A percentile compares a stretch with the other conserved stretches of the same genome.
Evolutionary conservation across 2,888 invertebrate genomes (phyloP).

Genomic region (Taphrorychus bicolor): DNA sequence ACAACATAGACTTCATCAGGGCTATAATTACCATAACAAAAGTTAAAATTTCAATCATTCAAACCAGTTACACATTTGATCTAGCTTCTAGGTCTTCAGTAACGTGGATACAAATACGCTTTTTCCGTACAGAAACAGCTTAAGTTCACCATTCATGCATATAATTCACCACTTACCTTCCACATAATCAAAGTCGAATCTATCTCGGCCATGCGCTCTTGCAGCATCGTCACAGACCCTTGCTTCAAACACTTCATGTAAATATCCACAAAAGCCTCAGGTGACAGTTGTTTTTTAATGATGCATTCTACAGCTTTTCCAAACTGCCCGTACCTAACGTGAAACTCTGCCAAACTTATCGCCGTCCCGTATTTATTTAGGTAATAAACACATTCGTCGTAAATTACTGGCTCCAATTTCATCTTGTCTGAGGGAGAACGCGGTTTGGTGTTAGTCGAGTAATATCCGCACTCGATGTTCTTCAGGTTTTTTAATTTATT

Average conservation of each 20-base stretch:
- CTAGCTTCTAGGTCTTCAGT: no score
- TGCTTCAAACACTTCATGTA: conserved; percentile 73
- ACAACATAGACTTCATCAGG: no score
- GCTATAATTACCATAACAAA: no score
- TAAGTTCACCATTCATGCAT: no score
- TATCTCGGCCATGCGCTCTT: conserved; percentile 69
- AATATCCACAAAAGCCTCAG: conserved; percentile 77
- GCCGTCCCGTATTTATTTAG: conserved; percentile 81
- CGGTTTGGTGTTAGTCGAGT: conserved; percentile 19
- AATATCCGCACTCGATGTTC: conserved; percentile 56
- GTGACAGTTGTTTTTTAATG: conserved; percentile 70
- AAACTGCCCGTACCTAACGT: conserved; percentile 74
- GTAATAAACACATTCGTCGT: conserved; percentile 84
- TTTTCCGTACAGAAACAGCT: no score
- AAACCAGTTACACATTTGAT: no score
- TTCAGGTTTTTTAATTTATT: conserved; percentile 60
- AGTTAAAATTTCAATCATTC: no score
- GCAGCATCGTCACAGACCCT: conserved; percentile 68
- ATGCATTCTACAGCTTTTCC: conserved; percentile 74
- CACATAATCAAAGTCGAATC: conserved; percentile 73
- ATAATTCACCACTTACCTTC: conserved; percentile 62
- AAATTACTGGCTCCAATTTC: conserved; percentile 65
- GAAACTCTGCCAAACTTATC: conserved; percentile 76
- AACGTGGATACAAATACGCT: no score
- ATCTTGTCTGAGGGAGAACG: conserved; percentile 33